Evolutionary conservation across 2,888 invertebrate genomes (phyloP).

Genomic region (Lutraria lutraria): DNA sequence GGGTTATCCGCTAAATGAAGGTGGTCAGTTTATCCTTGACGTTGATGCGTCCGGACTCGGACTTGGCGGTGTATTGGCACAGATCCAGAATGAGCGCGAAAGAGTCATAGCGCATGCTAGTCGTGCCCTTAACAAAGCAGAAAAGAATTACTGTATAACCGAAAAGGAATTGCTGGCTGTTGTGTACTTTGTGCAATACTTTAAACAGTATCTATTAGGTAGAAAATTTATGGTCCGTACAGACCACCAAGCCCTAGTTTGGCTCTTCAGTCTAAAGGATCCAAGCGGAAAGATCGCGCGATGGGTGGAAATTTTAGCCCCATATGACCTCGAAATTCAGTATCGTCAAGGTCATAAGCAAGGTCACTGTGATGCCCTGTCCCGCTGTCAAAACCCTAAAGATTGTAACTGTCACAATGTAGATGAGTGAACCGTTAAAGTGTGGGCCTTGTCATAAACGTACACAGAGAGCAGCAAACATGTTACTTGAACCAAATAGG

Average conservation of each 20-base stretch:
- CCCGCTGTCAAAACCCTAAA: constrained; percentile 26
- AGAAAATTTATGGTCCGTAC: constrained; percentile 36
- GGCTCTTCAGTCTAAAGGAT: constrained; percentile 55
- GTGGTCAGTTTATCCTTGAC: neutral
- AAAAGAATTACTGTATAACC: constrained; percentile 32
- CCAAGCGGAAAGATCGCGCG: constrained; percentile 39
- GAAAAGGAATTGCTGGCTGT: constrained; percentile 47
- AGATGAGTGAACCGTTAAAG: constrained; percentile 34
- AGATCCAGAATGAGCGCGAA: neutral
- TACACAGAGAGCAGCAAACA: neutral
- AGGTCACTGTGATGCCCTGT: constrained; percentile 55
- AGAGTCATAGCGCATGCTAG: neutral
- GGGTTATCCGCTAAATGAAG: neutral
- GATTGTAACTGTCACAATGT: constrained; percentile 26
- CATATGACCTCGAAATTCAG: constrained; percentile 53
- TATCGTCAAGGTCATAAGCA: constrained; percentile 59
- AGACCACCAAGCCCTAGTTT: constrained; percentile 47
- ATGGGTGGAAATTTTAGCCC: constrained; percentile 43
- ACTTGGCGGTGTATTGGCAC: neutral
- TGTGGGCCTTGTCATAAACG: constrained; percentile 43
- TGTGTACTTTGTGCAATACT: constrained; percentile 39
- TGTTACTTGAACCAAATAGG: neutral
- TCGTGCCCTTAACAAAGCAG: neutral
- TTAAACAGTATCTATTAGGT: constrained; percentile 46
- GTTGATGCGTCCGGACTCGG: constrained; percentile 1